Evolutionary conservation across 2,888 invertebrate species (phyloP).

Genomic region (Molanna angustata): DNA sequence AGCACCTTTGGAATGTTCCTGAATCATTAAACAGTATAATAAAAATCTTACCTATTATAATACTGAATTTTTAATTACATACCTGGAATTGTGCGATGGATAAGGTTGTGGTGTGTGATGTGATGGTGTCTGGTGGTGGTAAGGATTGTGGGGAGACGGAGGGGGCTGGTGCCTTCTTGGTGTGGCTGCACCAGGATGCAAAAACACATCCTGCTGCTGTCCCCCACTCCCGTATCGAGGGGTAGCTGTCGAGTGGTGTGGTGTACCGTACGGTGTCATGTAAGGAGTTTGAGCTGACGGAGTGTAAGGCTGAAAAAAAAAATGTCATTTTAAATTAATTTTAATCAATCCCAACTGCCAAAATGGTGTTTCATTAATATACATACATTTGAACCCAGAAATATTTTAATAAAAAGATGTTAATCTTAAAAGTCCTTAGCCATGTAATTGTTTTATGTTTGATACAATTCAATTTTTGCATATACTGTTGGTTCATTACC

Average conservation of each 20-base stretch:
- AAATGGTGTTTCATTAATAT: too few species aligned
- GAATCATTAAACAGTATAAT: too few species aligned
- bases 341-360: too few species aligned
- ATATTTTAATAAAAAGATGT: too few species aligned
- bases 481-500: too few species aligned
- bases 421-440: too few species aligned
- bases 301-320: conserved; percentile 65
- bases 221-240: conserved; percentile 65
- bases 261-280: conserved; percentile 86
- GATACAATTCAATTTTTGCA: too few species aligned
- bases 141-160: conserved; percentile 39
- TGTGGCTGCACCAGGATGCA: conserved; percentile 56
- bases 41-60: too few species aligned
- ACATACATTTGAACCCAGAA: too few species aligned
- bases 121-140: conserved; percentile 21
- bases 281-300: conserved; percentile 92
- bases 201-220: conserved; percentile 57
- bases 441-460: too few species aligned
- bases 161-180: conserved; percentile 48
- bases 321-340: background rate
- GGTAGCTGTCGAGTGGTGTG: conserved; percentile 61
- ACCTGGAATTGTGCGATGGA: conserved; percentile 6
- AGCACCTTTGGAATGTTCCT: too few species aligned
- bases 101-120: conserved; percentile 17
- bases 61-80: too few species aligned